phyloP scores from a whole-genome alignment of 1,140 invertebrate genomes.

The Lepidurus apus region DNA sequence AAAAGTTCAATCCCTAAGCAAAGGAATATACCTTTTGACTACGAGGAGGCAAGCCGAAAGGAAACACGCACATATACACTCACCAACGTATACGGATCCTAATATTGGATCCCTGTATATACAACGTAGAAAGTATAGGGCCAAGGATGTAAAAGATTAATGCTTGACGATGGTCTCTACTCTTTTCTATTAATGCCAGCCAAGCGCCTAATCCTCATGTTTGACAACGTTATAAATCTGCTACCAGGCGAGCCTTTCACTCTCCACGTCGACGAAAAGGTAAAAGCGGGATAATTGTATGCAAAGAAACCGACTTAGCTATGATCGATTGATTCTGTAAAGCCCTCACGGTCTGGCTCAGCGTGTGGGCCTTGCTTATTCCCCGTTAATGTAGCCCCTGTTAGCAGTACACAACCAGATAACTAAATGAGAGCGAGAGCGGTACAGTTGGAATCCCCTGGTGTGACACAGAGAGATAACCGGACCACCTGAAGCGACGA shows the following conservation, averaged over 20 bases:
- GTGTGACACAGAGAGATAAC: not conserved
- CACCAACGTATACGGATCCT: not conserved
- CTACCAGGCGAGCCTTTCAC: not conserved
- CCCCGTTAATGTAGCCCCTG: not conserved
- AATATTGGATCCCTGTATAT: not conserved
- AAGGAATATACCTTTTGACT: not conserved
- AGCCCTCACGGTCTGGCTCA: slow-evolving; percentile 2
- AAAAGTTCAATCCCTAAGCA: not conserved
- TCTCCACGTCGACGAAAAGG: not conserved
- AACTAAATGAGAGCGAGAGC: not conserved
- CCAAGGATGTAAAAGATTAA: too few relatives aligned
- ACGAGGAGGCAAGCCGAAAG: not conserved
- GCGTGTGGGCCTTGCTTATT: not conserved
- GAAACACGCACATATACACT: not conserved
- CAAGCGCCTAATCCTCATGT: slow-evolving; percentile 5
- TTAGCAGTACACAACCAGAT: not conserved
- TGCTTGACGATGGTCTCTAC: not conserved
- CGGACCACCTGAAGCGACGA: not conserved
- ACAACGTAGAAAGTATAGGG: not conserved
- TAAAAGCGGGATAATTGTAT: not conserved
- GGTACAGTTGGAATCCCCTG: not conserved
- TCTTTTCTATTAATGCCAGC: not conserved
- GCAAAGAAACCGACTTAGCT: slow-evolving; percentile 9
- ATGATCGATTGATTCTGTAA: slow-evolving; percentile 1
- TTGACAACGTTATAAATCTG: slow-evolving; percentile 19